Evolutionary conservation across 2,113 vertebrate species (phyloP), one percentile per base, ranked within the genome.

Genomic region (Callionymus lyra): DNA sequence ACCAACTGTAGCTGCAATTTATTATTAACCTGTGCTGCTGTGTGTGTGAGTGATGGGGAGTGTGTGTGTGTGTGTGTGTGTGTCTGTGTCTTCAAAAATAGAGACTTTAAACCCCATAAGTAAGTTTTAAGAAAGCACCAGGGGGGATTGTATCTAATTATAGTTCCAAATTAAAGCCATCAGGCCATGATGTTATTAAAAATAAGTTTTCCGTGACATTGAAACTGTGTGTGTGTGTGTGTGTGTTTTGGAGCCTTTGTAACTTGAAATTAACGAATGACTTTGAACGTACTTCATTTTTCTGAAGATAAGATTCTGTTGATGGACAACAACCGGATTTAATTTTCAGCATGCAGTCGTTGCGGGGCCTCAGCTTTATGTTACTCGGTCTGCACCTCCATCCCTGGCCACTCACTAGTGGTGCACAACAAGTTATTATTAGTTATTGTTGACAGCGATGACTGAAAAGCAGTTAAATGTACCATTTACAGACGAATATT

Each of bases 141-240:
- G 56, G 52, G 62, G 50, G 38, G 48, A 61, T 13, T 12, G 36
- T 35, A 44, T 49, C 47, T 74, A 65, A 76, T 69, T 65, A 67
- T 56, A 65, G 62, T 8, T 50, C 31, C 38, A 35, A 67, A 70
- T 70, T 68, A 59, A 71, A 79, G 56, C 53, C 40, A 36, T 15
- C 58, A 56, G 60, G 55, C 60, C 63, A 56, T 60, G 52, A 58
- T 50, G 47, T 71, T 56, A 56, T 61, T 57, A 46, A 37, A 44
- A 60, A 33, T 56, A 16, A 46, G 21, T 38, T 56, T 37, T 44
- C 50, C 18, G 34, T 72, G 70, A 74, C 68, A 65, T 74, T 79
- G 65, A 44, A 68, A 54, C 4, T 27, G 21, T 27, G 21, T 27
- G 21, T 27, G 21, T 27, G 21, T 27, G 56, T 57, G 59, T 58